These are phyloP conservation scores for Ciconia stormi DNA, from an alignment of 2,113 vertebrate genomes.

Conservation along the genomic window DNA sequence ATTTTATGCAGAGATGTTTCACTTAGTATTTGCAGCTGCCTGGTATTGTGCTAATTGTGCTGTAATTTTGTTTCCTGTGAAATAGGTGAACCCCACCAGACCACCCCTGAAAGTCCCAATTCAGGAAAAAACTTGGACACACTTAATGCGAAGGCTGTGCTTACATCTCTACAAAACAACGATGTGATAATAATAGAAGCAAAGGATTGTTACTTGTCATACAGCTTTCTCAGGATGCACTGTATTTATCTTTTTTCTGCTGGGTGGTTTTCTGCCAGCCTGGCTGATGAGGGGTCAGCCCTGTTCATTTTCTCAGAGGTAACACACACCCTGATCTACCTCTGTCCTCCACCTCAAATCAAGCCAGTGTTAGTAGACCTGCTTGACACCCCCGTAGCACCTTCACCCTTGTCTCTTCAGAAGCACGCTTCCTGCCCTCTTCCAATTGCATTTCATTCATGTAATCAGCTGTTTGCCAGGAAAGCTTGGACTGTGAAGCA, in stretches of 20 bases:
- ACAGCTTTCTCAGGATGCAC: neutral
- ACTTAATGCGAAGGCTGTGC: neutral
- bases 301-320: neutral
- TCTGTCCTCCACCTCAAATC: neutral
- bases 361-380: neutral
- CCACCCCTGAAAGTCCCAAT: rapidly evolving
- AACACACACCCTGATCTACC: neutral
- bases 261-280: neutral
- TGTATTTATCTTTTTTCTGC: neutral
- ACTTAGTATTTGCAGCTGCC: neutral
- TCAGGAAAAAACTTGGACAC: neutral
- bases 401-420: neutral
- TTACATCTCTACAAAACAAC: neutral
- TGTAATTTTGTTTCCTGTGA: neutral
- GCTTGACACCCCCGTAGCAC: rapidly evolving
- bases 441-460: neutral
- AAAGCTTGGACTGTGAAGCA: neutral
- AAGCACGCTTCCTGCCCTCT: rapidly evolving
- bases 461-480: neutral
- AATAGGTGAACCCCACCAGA: neutral
- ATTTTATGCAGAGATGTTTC: neutral
- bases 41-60: neutral
- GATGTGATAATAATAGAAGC: neutral
- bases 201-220: neutral
- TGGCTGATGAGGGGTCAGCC: neutral